Base-by-base conservation (phyloP, 1,140 invertebrate genomes). In the Oreohelix idahoensis region DNA sequence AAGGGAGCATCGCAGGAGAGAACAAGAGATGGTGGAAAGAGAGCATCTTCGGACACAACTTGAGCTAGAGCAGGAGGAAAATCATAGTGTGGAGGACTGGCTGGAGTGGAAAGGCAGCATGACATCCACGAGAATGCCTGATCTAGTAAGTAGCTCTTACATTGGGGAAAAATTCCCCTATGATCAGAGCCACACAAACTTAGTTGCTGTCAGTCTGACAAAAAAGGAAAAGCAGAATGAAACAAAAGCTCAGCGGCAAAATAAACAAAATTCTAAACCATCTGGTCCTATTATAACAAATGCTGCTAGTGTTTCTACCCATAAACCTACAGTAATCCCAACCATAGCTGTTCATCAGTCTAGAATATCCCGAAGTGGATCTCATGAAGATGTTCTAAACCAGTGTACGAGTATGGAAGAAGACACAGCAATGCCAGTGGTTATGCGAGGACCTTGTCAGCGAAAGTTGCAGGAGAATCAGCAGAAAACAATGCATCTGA, bases 61-160 rank as follows among this genome's bases (percentile, higher is more conserved):
- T 32, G 95, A 95, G 85, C 91, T 95, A 90, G 95, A 95, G 84
- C 93, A 93, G 75, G 95, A 95, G 45, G 95, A 95, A 86, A 84
- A 84, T 15, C 87, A 90, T 58, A 90, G 89, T 86, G 83, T 91
- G 49, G 90, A 92, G 51, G 90, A 91, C 82, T 85, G 91, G 69
- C 78, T 92, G 26, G 88, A 87, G 69, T 83, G 78, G 83, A 74
- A 79, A 76, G 79, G 76, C 45, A 26, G 71, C 26, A 2, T 42
- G 29, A 17, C 42, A 38, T 1, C 79, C 29, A 38, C 79, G 0
- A 39, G n/a, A n/a, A 80, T 79, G 71, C 79, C 83, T 0, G 83
- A 84, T 63, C 36, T 75, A 38, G 70, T 81, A 4, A 58, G 58
- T 71, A 80, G 78, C 63, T 51, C 74, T 38, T 79, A 84, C 51